Evolutionary conservation across 1,140 invertebrate species (phyloP), one percentile per base, ranked within the genome.

Genomic region (Lepeophtheirus salmonis): DNA sequence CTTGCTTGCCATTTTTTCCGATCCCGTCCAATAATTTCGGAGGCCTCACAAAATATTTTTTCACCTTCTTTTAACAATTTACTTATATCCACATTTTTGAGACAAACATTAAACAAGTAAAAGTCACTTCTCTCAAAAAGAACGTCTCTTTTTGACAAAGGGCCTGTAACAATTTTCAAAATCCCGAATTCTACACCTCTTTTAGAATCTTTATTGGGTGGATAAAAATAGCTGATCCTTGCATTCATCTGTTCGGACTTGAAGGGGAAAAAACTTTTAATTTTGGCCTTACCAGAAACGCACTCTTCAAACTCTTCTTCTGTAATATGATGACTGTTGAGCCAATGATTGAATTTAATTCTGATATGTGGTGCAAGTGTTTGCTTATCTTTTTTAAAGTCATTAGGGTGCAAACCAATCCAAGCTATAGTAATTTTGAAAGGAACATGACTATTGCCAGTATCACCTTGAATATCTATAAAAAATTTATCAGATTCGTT

Each of bases 231-330:
- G 20, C 22, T 25, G 16, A 57, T 57, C 26, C 26, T 24, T 17
- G 22, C 55, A 41, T 17, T 23, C 10, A 24, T 20, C n/a, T 26
- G 22, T 21, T 57, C 55, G 3, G 17, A 17, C 2, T 17, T 16
- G 16, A 57, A 57, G 16, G 55, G 55, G n/a, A 57, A 57, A 41
- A 26, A 57, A 2, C 17, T 17, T n/a, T 57, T 57, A n/a, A 41
- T 12, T 12, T 14, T 17, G 2, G 17, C 20, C 25, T 57, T 41
- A 14, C 55, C 55, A 17, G 21, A 12, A 14, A 41, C 55, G 16
- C 23, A 30, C 13, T 17, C 26, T 30, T 24, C 26, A 30, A 57
- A 57, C 16, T 57, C 26, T 12, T 17, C 55, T 2, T 26, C 25
- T 17, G 23, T 30, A 1, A 57, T 24, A 12, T 48, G 13, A 57